Evolutionary conservation across 2,888 invertebrate species (phyloP), one percentile per base, ranked within the genome.

Genomic region (Brassicogethes aeneus): DNA sequence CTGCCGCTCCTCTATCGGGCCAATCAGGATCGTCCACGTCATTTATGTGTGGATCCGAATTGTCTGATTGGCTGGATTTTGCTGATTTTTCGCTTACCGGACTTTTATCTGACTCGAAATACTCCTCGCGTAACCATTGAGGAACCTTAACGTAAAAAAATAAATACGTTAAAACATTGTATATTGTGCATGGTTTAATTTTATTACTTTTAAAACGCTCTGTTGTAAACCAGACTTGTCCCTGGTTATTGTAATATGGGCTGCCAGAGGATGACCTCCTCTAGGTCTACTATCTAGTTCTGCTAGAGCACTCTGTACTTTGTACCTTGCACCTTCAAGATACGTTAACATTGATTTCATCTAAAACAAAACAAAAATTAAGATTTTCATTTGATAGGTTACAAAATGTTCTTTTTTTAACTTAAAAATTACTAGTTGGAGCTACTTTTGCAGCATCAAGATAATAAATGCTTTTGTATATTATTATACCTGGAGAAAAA

Each of bases 271-370:
- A 70, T 92, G 91, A 39, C 82, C 80, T 8, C 78, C 77, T 44
- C 84, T 76, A 14, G 85, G 79, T 48, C 84, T 75, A 52, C 82
- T 84, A 60, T 92, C 91, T 47, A 93, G 65, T 61, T 90, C 90
- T 40, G 84, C 80, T 37, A 94, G 68, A 16, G 85, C 85, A 37
- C 83, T 81, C 41, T 88, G 84, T 34, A 94, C 80, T 70, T 95
- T 94, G 64, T 84, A 87, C 52, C 88, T 79, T 8, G 90, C 83
- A 2, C 92, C 94, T 68, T 94, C 94, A 58, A 94, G 70, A 64
- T 92, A 94, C 10, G 90, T 85, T 51, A 93, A 71, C 87, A 92
- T 92, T 14, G 91, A 88, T 60, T 86, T 82, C 77, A 93, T 90
- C 93, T 94, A 68, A 3, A 71, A 70, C 47, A 30, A 37, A 17